Conservation (phyloP, 2,113 vertebrate species). For the Stegastes partitus region DNA sequence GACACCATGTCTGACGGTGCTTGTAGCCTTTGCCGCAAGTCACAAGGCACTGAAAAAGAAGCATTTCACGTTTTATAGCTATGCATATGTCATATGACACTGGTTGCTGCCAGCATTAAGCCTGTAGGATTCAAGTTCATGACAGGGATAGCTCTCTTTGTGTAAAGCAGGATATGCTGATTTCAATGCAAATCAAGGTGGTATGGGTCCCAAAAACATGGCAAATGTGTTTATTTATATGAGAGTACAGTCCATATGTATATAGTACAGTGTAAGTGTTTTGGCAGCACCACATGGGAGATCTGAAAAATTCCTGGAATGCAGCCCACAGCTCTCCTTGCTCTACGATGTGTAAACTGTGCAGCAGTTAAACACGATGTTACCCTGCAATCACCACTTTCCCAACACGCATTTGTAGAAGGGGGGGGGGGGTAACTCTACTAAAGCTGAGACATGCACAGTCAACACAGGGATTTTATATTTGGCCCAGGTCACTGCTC, state of each 20-base stretch:
- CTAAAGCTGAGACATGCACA: constrained; percentile 45
- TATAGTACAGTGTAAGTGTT: constrained; percentile 56
- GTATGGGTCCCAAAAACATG: neutral
- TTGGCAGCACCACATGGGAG: constrained; percentile 68
- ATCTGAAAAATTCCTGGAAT: constrained; percentile 77
- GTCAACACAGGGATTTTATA: constrained; percentile 51
- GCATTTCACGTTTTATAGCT: constrained; percentile 3
- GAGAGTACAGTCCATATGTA: constrained; percentile 36
- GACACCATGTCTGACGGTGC: constrained; percentile 96
- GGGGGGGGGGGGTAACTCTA: constrained; percentile 38
- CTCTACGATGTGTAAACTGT: constrained; percentile 61
- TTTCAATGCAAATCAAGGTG: neutral
- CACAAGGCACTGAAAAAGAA: constrained; percentile 91
- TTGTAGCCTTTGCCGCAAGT: constrained; percentile 97
- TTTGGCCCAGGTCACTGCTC: constrained; percentile 50
- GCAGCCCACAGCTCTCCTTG: constrained; percentile 52
- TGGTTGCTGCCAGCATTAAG: neutral
- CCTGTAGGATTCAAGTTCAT: neutral
- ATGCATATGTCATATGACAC: neutral
- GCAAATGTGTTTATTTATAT: constrained; percentile 44
- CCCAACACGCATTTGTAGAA: constrained; percentile 38
- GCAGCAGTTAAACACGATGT: constrained; percentile 47
- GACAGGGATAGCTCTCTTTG: constrained; percentile 1
- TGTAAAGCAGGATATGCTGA: neutral
- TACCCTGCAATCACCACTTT: constrained; percentile 59